Evolutionary conservation across 1,140 invertebrate species (phyloP).

Genomic region (Thaumetopoea pityocampa): DNA sequence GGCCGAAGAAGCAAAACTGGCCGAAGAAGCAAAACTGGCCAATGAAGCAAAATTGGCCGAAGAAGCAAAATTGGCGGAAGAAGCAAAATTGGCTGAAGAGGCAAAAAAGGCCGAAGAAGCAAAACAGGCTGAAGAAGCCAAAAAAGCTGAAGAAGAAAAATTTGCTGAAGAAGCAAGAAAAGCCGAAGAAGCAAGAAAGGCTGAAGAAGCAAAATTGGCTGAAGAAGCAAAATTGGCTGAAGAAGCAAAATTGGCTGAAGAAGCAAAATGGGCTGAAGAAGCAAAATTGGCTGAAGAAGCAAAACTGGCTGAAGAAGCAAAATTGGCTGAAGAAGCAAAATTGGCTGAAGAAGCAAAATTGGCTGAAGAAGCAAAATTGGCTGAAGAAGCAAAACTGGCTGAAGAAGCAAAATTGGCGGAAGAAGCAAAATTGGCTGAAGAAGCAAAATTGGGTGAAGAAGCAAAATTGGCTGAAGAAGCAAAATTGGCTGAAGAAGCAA

Average conservation of each 20-base stretch:
- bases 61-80: conserved; percentile 6
- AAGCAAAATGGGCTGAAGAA: background rate
- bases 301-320: conserved; percentile 21
- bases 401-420: conserved; percentile 35
- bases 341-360: background rate
- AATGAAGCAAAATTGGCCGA: conserved; percentile 1
- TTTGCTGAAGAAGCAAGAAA: conserved; percentile 6
- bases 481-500: background rate
- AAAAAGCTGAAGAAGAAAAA: conserved; percentile 5
- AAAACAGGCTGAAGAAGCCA: conserved; percentile 4
- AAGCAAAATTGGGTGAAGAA: conserved; percentile 5
- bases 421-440: background rate
- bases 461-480: conserved; percentile 59
- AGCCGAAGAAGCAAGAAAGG: background rate
- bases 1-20: background rate
- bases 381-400: conserved; percentile 43
- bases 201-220: background rate
- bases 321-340: conserved; percentile 53
- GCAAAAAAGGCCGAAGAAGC: conserved; percentile 1
- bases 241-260: conserved; percentile 3
- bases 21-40: background rate
- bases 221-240: conserved; percentile 4
- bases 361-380: conserved; percentile 1
- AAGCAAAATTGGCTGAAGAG: conserved; percentile 3
- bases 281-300: conserved; percentile 1